These are phyloP conservation scores for Scopus umbretta DNA, from an alignment of 2,113 vertebrate genomes.

Conservation along the genomic window DNA sequence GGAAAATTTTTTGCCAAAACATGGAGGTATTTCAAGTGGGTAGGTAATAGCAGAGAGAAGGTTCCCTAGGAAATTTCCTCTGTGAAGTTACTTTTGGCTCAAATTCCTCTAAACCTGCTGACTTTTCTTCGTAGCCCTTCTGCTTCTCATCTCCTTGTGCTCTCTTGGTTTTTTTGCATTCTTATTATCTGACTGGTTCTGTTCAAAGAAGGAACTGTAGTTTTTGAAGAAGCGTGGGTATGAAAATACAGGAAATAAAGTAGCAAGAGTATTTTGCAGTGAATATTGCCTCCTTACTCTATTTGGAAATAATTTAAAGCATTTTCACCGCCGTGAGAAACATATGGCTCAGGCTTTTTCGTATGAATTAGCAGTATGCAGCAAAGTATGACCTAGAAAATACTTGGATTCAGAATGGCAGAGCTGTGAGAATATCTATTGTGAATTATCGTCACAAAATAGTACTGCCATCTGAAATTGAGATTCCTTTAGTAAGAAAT, in stretches of 20 bases:
- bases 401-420: not conserved
- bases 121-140: not conserved
- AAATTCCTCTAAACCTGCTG: conserved; percentile 31
- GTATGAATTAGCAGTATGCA: conserved; percentile 5
- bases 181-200: not conserved
- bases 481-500: not conserved
- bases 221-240: not conserved
- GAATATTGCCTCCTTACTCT: not conserved
- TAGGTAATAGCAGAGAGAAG: not conserved
- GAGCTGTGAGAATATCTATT: not conserved
- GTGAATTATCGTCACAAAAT: not conserved
- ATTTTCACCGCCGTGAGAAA: conserved; percentile 1
- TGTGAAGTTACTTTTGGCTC: conserved; percentile 31
- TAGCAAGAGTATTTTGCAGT: not conserved
- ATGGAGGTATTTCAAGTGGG: not conserved
- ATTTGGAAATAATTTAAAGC: conserved; percentile 14
- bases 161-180: not conserved
- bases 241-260: conserved; percentile 15
- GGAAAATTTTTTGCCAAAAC: not conserved
- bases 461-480: not conserved
- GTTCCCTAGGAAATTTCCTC: conserved; percentile 46
- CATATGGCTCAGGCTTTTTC: conserved; percentile 2
- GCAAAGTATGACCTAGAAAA: conserved; percentile 55
- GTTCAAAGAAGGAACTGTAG: not conserved
- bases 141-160: conserved; percentile 1